These are phyloP conservation scores for Sebastes diploproa DNA, from an alignment of 2,797 vertebrate species.

Conservation along the genomic window DNA sequence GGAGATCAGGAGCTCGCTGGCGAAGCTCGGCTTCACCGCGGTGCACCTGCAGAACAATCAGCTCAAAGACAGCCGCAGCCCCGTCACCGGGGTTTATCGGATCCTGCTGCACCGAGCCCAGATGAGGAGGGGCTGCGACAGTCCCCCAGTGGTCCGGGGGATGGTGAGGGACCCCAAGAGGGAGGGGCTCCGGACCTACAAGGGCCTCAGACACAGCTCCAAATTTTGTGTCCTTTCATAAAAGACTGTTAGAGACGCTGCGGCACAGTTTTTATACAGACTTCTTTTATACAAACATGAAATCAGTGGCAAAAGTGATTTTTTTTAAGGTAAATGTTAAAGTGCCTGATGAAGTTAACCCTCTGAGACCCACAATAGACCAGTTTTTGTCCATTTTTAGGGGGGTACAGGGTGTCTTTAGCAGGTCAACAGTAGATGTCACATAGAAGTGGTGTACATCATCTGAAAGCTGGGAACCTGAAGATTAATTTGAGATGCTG, in stretches of 20 bases:
- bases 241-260: not conserved
- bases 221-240: slow-evolving; percentile 87
- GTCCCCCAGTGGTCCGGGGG: slow-evolving; percentile 81
- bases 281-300: slow-evolving; percentile 7
- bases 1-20: slow-evolving; percentile 84
- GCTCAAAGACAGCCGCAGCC: slow-evolving; percentile 80
- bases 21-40: slow-evolving; percentile 87
- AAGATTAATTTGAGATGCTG: no score
- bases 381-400: no score
- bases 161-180: slow-evolving; percentile 85
- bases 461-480: no score
- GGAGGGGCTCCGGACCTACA: slow-evolving; percentile 82
- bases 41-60: slow-evolving; percentile 86
- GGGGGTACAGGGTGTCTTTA: no score
- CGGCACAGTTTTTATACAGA: slow-evolving; percentile 5
- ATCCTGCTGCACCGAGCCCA: slow-evolving; percentile 90
- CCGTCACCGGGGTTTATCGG: slow-evolving; percentile 88
- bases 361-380: no score
- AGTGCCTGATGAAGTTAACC: slow-evolving; percentile 44
- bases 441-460: no score
- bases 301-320: not conserved
- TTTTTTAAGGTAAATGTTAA: not conserved
- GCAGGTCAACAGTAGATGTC: no score
- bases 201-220: slow-evolving; percentile 88
- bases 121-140: slow-evolving; percentile 84